Evolutionary conservation across 2,113 vertebrate species (phyloP).

Genomic region (Tichodroma muraria): DNA sequence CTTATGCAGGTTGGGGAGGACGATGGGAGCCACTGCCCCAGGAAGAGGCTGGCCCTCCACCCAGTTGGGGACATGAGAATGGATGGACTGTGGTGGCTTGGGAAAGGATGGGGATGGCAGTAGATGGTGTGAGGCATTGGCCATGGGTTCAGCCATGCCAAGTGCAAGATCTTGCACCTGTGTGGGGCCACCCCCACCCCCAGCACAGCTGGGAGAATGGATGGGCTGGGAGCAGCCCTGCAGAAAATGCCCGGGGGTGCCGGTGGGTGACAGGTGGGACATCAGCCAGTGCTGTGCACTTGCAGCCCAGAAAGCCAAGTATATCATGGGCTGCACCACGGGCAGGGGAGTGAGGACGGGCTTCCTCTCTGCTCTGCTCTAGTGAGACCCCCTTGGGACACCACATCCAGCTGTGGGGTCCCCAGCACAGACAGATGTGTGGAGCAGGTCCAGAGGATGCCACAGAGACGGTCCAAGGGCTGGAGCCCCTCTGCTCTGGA

Average conservation of each 20-base stretch:
- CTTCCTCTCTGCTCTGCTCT: not conserved
- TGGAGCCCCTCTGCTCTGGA: not conserved
- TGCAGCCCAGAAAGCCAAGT: accelerated
- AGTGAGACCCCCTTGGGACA: not conserved
- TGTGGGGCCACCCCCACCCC: not conserved
- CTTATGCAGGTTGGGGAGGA: not conserved
- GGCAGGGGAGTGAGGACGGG: not conserved
- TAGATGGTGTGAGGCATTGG: not conserved
- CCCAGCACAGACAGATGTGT: not conserved
- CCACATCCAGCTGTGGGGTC: not conserved
- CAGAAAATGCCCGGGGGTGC: accelerated
- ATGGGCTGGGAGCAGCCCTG: not conserved
- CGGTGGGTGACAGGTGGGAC: not conserved
- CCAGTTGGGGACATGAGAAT: not conserved
- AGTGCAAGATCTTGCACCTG: not conserved
- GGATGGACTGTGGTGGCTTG: not conserved
- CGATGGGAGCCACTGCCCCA: not conserved
- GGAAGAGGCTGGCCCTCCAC: not conserved
- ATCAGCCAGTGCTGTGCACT: accelerated
- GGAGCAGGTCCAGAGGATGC: not conserved
- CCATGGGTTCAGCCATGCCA: not conserved
- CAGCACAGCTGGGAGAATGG: not conserved
- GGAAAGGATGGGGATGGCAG: not conserved
- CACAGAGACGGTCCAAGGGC: accelerated
- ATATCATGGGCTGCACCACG: accelerated